phyloP scores from a whole-genome alignment of 2,113 vertebrate species.

The Chamaea fasciata region DNA sequence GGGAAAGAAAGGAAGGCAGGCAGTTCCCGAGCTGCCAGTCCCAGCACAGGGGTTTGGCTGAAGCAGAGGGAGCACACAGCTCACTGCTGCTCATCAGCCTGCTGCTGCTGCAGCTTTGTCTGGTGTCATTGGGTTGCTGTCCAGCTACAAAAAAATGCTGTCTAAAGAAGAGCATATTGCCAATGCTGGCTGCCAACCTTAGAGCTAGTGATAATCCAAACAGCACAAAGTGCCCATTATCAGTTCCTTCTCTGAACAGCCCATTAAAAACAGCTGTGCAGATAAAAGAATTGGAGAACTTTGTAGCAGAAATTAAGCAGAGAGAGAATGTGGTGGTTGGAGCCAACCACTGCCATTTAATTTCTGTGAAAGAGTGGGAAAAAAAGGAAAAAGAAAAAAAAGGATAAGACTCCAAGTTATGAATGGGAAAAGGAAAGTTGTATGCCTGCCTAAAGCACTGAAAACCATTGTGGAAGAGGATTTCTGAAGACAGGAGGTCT shows the following conservation, averaged over 20 bases:
- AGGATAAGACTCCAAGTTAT: constrained; percentile 41
- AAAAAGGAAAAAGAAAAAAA: background rate
- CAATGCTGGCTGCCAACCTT: constrained; percentile 55
- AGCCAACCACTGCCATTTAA: constrained; percentile 46
- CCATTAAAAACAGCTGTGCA: constrained; percentile 70
- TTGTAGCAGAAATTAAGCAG: constrained; percentile 56
- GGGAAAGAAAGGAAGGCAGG: background rate
- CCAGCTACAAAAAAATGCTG: constrained; percentile 36
- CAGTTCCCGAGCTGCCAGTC: background rate
- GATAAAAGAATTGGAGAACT: constrained; percentile 67
- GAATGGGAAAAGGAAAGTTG: constrained; percentile 45
- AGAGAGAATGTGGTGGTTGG: constrained; percentile 18
- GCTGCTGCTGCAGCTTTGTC: constrained; percentile 25
- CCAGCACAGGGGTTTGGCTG: background rate
- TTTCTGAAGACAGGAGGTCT: background rate
- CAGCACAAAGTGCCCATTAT: constrained; percentile 68
- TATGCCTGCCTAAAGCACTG: background rate
- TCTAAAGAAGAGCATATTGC: constrained; percentile 60
- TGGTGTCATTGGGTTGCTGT: constrained; percentile 48
- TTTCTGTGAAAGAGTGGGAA: constrained; percentile 8
- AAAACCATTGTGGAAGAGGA: background rate
- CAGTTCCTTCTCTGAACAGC: constrained; percentile 64
- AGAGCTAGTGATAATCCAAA: constrained; percentile 63
- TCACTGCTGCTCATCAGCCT: background rate
- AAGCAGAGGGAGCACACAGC: background rate